Evolutionary conservation across 2,113 vertebrate genomes (phyloP).

Genomic region (Microtus montanus): DNA sequence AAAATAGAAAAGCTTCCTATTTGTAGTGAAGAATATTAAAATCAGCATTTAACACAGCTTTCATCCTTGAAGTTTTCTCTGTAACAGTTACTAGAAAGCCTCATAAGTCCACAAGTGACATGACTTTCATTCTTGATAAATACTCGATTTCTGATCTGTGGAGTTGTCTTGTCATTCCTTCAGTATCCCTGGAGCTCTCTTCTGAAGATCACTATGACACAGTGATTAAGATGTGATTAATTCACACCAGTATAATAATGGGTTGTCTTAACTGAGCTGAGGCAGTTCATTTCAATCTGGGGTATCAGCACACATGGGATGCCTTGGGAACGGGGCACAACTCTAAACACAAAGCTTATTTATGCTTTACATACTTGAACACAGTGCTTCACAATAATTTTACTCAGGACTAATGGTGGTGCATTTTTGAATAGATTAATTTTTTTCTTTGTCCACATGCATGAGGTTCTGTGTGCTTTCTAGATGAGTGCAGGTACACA

Average conservation of each 20-base stretch:
- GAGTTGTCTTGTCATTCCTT: not conserved
- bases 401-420: not conserved
- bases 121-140: not conserved
- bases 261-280: not conserved
- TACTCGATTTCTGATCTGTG: not conserved
- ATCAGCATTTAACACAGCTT: not conserved
- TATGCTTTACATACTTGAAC: not conserved
- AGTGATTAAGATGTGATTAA: not conserved
- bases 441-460: not conserved
- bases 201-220: not conserved
- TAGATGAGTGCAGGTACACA: no score
- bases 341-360: not conserved
- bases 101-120: not conserved
- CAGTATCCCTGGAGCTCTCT: not conserved
- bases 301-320: not conserved
- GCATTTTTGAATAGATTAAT: not conserved
- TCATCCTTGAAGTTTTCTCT: not conserved
- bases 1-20: slow-evolving; percentile 32
- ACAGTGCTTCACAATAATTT: not conserved
- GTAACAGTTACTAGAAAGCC: not conserved
- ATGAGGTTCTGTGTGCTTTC: not conserved
- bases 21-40: not conserved
- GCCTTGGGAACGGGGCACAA: not conserved
- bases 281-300: not conserved
- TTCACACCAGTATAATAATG: not conserved